Conservation (phyloP, 2,113 vertebrate genomes). For the Kryptolebias marmoratus region DNA sequence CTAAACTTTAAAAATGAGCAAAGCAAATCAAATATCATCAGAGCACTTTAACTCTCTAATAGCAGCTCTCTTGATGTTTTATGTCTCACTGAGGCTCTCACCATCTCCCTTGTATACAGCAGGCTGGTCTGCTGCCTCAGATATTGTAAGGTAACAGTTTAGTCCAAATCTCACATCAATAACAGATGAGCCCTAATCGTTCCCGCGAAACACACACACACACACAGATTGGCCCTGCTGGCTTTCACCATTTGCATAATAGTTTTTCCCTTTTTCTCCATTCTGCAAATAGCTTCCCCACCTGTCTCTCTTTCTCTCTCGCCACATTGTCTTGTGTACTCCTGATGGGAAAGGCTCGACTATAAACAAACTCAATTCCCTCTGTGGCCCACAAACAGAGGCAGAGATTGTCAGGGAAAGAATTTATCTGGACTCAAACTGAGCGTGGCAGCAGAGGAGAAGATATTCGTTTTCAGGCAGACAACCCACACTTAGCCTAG, state of each 20-base stretch:
- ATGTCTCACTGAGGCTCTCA: not conserved
- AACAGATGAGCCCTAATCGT: slow-evolving; percentile 98
- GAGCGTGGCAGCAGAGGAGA: slow-evolving; percentile 54
- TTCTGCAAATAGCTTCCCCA: slow-evolving; percentile 65
- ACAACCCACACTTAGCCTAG: slow-evolving; percentile 16
- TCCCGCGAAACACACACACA: slow-evolving; percentile 56
- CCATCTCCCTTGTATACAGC: slow-evolving; percentile 27
- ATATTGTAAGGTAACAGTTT: slow-evolving; percentile 89
- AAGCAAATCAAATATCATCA: not conserved
- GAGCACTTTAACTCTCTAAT: slow-evolving; percentile 7
- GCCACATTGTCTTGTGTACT: slow-evolving; percentile 62
- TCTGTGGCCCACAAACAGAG: slow-evolving; percentile 67
- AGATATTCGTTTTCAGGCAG: slow-evolving; percentile 49
- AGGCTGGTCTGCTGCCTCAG: slow-evolving; percentile 53
- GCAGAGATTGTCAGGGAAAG: slow-evolving; percentile 63
- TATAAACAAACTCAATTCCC: slow-evolving; percentile 76
- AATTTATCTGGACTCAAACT: slow-evolving; percentile 70
- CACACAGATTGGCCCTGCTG: slow-evolving; percentile 86
- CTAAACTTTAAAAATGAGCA: not conserved
- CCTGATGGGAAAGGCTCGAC: slow-evolving; percentile 70
- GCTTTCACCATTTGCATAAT: slow-evolving; percentile 98
- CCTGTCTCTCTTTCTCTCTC: slow-evolving; percentile 36
- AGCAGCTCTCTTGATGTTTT: not conserved
- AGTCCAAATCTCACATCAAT: slow-evolving; percentile 95
- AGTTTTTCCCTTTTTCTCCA: slow-evolving; percentile 86